Base-by-base conservation (phyloP, 1,140 invertebrate genomes). In the Drosophila ercepeae region DNA sequence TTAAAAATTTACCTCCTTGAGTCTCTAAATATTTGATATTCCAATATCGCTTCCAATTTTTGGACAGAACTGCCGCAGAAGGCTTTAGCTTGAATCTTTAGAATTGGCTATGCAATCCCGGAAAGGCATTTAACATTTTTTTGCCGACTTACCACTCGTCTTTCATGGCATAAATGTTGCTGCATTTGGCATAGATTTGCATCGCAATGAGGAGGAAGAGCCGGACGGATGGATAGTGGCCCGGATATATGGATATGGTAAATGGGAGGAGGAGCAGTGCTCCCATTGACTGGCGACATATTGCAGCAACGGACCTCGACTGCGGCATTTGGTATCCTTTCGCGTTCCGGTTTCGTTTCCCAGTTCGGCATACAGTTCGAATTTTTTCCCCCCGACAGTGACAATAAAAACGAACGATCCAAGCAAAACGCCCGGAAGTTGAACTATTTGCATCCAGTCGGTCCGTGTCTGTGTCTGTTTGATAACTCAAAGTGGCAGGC, bases 131-230 rank as follows among this genome's bases (percentile, higher is more conserved):
- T 60, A 63, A 67, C 16, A 58, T 64, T 59, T 84, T 27, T 79
- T 79, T 50, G 48, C 36, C 39, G 36, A 18, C 14, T 64, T 16
- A 9, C 16, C 29, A 13, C 9, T 21, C 32, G 25, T 8, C 39
- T 39, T 39, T 32, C 13, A 14, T 59, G 36, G 82, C 78, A 86
- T 81, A 79, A 88, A 88, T 88, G 82, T 83, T 59, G 64, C 74
- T 64, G 78, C 61, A 57, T 71, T 84, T 82, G 82, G 83, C 82
- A 88, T 88, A 89, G 82, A 88, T 88, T 88, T 88, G 82, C 82
- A 88, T 88, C 65, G 78, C 65, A 76, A 88, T 82, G 78, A 36
- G 55, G 39, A 13, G 7, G 13, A 18, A 23, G 19, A n/a, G 36
- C 36, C 11, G 8, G 55, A 16, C 29, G 32, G 1, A 21, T 13